A percentile compares a stretch with the other conserved stretches of the same genome.
Conservation (phyloP, 2,113 vertebrate species). For the Mastomys coucha region DNA sequence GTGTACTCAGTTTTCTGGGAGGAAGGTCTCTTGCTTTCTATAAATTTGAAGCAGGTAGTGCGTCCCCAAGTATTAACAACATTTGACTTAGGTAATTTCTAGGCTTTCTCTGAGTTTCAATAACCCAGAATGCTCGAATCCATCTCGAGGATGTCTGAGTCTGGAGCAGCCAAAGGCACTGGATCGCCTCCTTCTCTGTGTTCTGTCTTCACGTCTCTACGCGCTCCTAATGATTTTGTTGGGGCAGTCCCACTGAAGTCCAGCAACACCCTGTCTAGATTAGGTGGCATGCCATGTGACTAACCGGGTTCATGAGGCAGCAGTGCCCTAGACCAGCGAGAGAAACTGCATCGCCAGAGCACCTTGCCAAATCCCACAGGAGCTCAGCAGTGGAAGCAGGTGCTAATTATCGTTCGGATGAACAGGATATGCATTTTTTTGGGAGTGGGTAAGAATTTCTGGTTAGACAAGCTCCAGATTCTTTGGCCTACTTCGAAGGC, state of each 20-base stretch:
- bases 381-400: slow-evolving; percentile 75
- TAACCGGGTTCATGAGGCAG: slow-evolving; percentile 58
- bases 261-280: slow-evolving; percentile 64
- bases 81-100: slow-evolving; percentile 45
- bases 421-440: slow-evolving; percentile 81
- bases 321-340: slow-evolving; percentile 33
- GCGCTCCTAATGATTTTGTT: slow-evolving; percentile 69
- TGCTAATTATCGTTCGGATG: slow-evolving; percentile 80
- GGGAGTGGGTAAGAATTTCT: slow-evolving; percentile 83
- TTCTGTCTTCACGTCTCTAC: slow-evolving; percentile 1
- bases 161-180: slow-evolving; percentile 13
- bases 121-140: neutral
- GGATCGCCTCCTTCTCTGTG: neutral
- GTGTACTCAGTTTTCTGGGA: neutral
- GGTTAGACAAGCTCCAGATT: slow-evolving; percentile 81
- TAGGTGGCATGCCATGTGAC: slow-evolving; percentile 65
- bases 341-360: slow-evolving; percentile 48
- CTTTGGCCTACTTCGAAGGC: slow-evolving; percentile 81
- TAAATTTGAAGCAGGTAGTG: slow-evolving; percentile 4
- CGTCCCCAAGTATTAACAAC: slow-evolving; percentile 16
- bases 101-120: slow-evolving; percentile 33
- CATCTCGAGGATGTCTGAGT: neutral
- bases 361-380: slow-evolving; percentile 63
- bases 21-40: neutral
- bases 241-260: slow-evolving; percentile 43